phyloP scores from a whole-genome alignment of 2,888 invertebrate species.

The Philereme vetulata region DNA sequence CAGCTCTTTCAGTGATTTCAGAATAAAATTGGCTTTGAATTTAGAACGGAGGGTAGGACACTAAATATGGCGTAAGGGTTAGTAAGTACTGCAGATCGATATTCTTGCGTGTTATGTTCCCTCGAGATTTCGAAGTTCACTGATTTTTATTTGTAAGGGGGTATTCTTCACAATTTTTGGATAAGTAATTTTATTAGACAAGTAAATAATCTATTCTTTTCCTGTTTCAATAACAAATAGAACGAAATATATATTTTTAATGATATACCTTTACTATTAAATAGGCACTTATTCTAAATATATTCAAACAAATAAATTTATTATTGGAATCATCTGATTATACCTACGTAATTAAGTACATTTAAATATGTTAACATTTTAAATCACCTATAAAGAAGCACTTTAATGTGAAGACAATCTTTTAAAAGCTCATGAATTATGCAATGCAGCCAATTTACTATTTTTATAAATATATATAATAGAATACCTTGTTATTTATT shows the following conservation, averaged over 20 bases:
- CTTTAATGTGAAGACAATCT: conserved; percentile 18
- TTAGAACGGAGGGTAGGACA: conserved; percentile 15
- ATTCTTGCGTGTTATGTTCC: neutral
- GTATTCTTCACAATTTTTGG: too few relatives aligned
- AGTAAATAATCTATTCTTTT: too few relatives aligned
- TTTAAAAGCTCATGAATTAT: conserved; percentile 26
- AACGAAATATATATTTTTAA: too few relatives aligned
- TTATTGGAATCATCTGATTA: conserved; percentile 13
- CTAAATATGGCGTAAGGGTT: conserved; percentile 5
- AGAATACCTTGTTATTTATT: conserved; percentile 26
- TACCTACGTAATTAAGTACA: neutral
- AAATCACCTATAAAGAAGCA: conserved; percentile 12
- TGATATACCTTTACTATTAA: too few relatives aligned
- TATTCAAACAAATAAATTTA: conserved; percentile 6
- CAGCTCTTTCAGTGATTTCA: conserved; percentile 44
- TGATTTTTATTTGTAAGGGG: neutral
- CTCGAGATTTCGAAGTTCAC: neutral
- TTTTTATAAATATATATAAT: conserved; percentile 16
- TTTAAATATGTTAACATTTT: conserved; percentile 15
- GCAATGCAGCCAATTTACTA: conserved; percentile 20
- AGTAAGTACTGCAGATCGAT: neutral
- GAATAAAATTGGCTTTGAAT: conserved; percentile 34
- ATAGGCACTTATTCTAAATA: too few relatives aligned
- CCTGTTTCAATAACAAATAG: too few relatives aligned
- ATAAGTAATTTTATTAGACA: too few relatives aligned